These are phyloP conservation scores for Colistium nudipinnis DNA, from an alignment of 2,113 vertebrate species.

Conservation along the genomic window DNA sequence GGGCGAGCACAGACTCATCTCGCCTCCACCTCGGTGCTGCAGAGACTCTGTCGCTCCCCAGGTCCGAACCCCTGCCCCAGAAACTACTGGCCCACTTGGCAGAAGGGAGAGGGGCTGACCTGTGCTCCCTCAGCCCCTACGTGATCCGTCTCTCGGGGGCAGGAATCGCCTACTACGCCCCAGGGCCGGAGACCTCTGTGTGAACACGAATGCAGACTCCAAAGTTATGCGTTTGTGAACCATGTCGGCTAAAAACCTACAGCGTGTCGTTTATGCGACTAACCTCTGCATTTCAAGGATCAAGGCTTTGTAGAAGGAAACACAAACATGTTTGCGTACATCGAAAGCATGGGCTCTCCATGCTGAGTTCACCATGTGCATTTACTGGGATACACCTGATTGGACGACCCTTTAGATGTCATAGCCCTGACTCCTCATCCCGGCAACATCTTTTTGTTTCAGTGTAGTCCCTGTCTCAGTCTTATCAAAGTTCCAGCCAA, in stretches of 20 bases:
- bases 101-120: slow-evolving; percentile 76
- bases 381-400: slow-evolving; percentile 58
- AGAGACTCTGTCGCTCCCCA: slow-evolving; percentile 75
- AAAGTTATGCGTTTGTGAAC: slow-evolving; percentile 15
- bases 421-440: slow-evolving; percentile 30
- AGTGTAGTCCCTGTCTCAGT: not conserved
- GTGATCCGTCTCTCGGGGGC: slow-evolving; percentile 77
- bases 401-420: slow-evolving; percentile 51
- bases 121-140: slow-evolving; percentile 81
- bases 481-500: slow-evolving; percentile 29
- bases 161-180: slow-evolving; percentile 77
- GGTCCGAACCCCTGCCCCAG: slow-evolving; percentile 78
- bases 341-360: slow-evolving; percentile 36
- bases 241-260: not conserved
- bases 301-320: slow-evolving; percentile 33
- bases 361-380: slow-evolving; percentile 66
- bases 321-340: slow-evolving; percentile 29
- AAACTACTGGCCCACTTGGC: slow-evolving; percentile 83
- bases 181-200: slow-evolving; percentile 88
- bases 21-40: slow-evolving; percentile 60
- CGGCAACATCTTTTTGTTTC: slow-evolving; percentile 15
- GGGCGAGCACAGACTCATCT: slow-evolving; percentile 78
- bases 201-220: slow-evolving; percentile 47
- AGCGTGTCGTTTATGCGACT: slow-evolving; percentile 1
- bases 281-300: slow-evolving; percentile 34